Percentiles rank a stretch among this genome's conserved stretches.
Evolutionary conservation across 2,797 vertebrate species (phyloP).

Genomic region (Spinibarbus caldwelli): DNA sequence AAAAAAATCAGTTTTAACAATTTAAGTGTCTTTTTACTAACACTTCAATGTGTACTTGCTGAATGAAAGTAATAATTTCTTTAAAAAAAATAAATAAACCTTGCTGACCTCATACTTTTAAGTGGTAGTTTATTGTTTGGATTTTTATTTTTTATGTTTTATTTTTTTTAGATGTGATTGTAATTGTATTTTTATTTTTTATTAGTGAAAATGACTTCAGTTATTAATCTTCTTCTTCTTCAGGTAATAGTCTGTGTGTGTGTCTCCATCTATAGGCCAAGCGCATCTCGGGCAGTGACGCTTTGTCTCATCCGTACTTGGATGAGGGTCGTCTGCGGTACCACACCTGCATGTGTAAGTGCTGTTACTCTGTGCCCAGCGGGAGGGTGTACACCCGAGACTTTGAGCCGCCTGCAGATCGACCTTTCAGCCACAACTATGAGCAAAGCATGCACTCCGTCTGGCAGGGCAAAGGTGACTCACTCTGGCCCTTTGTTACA

Average conservation of each 20-base stretch:
- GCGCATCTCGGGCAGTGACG: conserved; percentile 84
- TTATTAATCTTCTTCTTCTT: too few relatives aligned
- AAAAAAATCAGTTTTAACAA: background rate
- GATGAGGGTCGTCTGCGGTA: conserved; percentile 86
- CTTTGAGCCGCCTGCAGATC: conserved; percentile 83
- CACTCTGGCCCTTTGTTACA: background rate
- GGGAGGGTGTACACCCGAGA: conserved; percentile 85
- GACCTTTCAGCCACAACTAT: conserved; percentile 75
- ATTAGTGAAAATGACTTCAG: too few relatives aligned
- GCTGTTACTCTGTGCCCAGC: conserved; percentile 80
- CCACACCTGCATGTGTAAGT: conserved; percentile 90
- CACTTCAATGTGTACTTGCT: background rate
- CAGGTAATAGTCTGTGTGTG: conserved; percentile 8
- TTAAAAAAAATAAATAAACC: background rate
- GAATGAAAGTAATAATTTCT: background rate
- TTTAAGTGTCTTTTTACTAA: background rate
- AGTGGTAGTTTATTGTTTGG: too few relatives aligned
- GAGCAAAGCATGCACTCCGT: conserved; percentile 79
- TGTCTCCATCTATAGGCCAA: conserved; percentile 71
- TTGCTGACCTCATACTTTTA: too few relatives aligned
- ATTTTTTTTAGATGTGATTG: too few relatives aligned
- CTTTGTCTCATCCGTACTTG: conserved; percentile 86
- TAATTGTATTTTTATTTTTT: too few relatives aligned
- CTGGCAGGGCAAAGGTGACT: conserved; percentile 86
- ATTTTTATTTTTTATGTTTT: too few relatives aligned